Evolutionary conservation across 1,140 invertebrate species (phyloP), one percentile per base, ranked within the genome.

Genomic region (Rhopalosiphum maidis): DNA sequence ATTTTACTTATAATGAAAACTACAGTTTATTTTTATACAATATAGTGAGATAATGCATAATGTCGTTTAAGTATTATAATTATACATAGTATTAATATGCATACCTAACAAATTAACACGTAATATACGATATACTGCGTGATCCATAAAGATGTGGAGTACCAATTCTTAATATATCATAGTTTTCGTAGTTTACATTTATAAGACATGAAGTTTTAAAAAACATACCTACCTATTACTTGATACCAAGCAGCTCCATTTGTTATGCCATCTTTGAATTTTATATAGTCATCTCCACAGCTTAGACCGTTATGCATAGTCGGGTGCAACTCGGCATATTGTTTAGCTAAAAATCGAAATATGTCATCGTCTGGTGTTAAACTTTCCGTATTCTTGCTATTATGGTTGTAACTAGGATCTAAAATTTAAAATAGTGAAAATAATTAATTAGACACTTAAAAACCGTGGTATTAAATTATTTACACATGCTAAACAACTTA

Each of bases 221-320:
- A 54, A 35, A 88, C 54, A 68, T 46, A 6, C 94, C 0, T 68
- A 68, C 96, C 97, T 95, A 95, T 95, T 0, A 97, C 96, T 94
- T 96, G 96, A 95, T 98, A 99, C 98, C 98, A 99, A 94, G 96
- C 96, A 54, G 98, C 98, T 54, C 98, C 98, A 95, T 99, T 99
- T 23, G 97, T 98, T 93, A 98, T 96, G 86, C 98, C 98, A 92
- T 96, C 95, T 30, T 95, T 94, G 95, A 99, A 99, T 94, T 96
- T 95, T 94, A 98, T 97, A 91, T 98, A 98, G 11, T 96, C 95
- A 43, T 96, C 60, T n/a, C n/a, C 95, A 95, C 98, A 98, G 21
- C 90, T 96, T 93, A 96, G 96, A 2, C 97, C 98, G 35, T 95
- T 95, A 11, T 95, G 95, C 98, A 99, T 98, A 2, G 96, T 95